Evolutionary conservation across 2,797 vertebrate species (phyloP), one percentile per base, ranked within the genome.

Genomic region (Coccyzus lansbergi): DNA sequence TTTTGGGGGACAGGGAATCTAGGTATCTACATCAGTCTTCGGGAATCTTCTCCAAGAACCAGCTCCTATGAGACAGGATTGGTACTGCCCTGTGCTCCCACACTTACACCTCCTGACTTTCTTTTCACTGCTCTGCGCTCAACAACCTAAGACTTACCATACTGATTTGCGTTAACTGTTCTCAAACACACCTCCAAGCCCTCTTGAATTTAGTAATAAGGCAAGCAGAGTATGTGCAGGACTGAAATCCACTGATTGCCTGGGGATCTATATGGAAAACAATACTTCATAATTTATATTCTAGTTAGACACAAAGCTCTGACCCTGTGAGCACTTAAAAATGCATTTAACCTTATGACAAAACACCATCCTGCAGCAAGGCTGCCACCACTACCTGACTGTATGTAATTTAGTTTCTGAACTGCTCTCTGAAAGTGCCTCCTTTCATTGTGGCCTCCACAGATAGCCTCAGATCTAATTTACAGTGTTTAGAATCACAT

Each of bases 231-330:
- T 17, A 26, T 0, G 0, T 20, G 19, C 24, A 60, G 31, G 59
- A 75, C 14, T 0, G 0, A 84, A 71, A 79, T 13, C 2, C 25
- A 42, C 34, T 1, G 2, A 20, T 2, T 64, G 18, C 44, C 24
- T 2, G 0, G 15, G 19, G 36, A 83, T 60, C 34, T 64, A 1
- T 19, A n/a, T 33, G 42, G 48, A 38, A 93, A 91, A 77, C 77
- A 76, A 38, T 4, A 85, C 34, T 56, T 82, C 51, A 81, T 29
- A 40, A 59, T 40, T 77, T 62, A 77, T 3, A 3, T 69, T 65
- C 51, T 20, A 36, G 26, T 49, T 68, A 67, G 28, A 63, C n/a
- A 46, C 17, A 51, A 68, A 85, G 38, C 28, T 28, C 34, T 55
- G 55, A 88, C 55, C 21, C 74, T 69, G 59, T 24, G 86, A 69